A percentile compares a stretch with the other conserved stretches of the same genome.
phyloP scores from a whole-genome alignment of 2,113 vertebrate genomes.

The Nanorana parkeri region DNA sequence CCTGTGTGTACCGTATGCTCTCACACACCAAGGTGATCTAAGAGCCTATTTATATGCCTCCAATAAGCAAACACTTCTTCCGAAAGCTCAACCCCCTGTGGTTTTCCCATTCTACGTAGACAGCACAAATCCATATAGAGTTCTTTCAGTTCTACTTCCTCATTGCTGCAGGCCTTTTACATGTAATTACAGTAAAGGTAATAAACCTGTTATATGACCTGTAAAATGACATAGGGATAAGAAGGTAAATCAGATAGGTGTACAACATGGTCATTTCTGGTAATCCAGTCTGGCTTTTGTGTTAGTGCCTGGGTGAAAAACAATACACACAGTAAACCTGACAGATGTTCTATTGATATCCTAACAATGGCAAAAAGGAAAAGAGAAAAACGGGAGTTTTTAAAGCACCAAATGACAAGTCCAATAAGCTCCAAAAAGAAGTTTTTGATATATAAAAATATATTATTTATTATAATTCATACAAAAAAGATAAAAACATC shows the following conservation, averaged over 20 bases:
- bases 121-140: neutral
- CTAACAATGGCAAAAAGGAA: no score
- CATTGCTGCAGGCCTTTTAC: neutral
- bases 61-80: neutral
- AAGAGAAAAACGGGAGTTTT: no score
- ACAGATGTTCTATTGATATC: no score
- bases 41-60: slow-evolving; percentile 6
- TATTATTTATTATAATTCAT: no score
- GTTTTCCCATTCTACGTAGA: neutral
- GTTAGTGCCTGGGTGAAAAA: no score
- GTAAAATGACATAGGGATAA: no score
- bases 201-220: neutral
- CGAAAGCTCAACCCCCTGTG: neutral
- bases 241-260: no score
- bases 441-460: no score
- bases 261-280: neutral
- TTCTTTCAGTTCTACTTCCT: neutral
- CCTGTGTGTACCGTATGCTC: neutral
- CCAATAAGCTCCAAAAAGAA: no score
- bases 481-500: no score
- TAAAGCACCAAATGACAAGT: no score
- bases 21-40: neutral
- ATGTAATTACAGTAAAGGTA: neutral
- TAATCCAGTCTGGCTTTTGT: neutral
- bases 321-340: no score